These are phyloP conservation scores for Sarcoramphus papa DNA, from an alignment of 2,797 vertebrate species.

Conservation along the genomic window DNA sequence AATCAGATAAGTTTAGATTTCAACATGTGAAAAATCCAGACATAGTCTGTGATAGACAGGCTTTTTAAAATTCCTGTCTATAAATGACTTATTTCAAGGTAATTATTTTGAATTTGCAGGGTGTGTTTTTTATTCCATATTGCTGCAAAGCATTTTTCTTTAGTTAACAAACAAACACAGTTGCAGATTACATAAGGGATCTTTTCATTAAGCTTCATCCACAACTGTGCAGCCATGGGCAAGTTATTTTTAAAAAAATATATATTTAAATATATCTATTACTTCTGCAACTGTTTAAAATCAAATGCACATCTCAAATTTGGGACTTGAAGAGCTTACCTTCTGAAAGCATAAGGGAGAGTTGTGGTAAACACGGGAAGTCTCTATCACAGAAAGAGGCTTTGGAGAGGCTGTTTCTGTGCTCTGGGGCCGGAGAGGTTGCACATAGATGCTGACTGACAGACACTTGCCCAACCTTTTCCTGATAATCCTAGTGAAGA, in stretches of 20 bases:
- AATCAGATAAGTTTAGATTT: not conserved
- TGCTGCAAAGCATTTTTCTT: not conserved
- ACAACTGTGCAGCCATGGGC: not conserved
- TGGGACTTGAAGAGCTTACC: not conserved
- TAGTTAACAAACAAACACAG: not conserved
- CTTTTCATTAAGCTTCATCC: not conserved
- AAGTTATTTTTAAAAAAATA: not conserved
- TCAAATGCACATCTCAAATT: rapidly evolving
- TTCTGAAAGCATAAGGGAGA: not conserved
- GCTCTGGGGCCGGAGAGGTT: not conserved
- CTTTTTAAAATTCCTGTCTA: not conserved
- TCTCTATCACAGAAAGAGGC: not conserved
- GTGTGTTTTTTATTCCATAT: not conserved
- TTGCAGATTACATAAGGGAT: not conserved
- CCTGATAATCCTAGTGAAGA: not conserved
- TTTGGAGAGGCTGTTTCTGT: not conserved
- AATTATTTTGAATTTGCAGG: not conserved
- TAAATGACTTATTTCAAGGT: not conserved
- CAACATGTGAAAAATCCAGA: not conserved
- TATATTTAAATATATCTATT: not conserved
- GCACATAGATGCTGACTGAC: not conserved
- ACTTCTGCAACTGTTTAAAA: not conserved
- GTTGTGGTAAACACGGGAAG: rapidly evolving
- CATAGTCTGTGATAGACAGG: not conserved
- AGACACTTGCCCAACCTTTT: not conserved